These are phyloP conservation scores for Drosophila diplacantha DNA, from an alignment of 2,888 invertebrate species.

Conservation along the genomic window DNA sequence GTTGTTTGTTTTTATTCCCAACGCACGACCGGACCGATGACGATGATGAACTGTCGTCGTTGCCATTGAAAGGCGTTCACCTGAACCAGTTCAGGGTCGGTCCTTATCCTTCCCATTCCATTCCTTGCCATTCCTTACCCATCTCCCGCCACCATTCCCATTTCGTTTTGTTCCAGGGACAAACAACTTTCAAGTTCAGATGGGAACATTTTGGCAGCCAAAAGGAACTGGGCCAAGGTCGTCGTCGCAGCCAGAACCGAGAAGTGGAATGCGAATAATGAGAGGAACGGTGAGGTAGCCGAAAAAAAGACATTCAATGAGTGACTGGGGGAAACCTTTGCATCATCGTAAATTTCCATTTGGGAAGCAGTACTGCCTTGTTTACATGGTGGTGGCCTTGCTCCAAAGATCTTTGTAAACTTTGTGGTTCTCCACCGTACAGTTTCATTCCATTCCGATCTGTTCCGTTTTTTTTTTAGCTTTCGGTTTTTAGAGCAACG, in stretches of 20 bases:
- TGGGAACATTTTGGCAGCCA: constrained; percentile 54
- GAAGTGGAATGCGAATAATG: constrained; percentile 24
- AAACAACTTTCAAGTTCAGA: constrained; percentile 68
- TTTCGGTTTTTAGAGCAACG: constrained; percentile 42
- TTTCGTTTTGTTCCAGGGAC: constrained; percentile 43
- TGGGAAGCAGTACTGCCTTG: constrained; percentile 22
- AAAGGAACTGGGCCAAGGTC: constrained; percentile 67
- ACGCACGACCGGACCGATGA: constrained; percentile 22
- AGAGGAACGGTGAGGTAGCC: constrained; percentile 10
- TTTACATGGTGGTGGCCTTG: constrained; percentile 13
- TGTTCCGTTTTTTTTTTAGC: constrained; percentile 16
- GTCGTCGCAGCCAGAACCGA: constrained; percentile 41
- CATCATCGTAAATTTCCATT: constrained; percentile 29
- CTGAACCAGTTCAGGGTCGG: constrained; percentile 65
- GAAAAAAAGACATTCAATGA: constrained; percentile 8
- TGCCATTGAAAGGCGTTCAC: constrained; percentile 40
- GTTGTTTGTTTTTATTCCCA: constrained; percentile 46
- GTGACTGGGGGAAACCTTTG: constrained; percentile 18
- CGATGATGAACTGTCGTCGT: constrained; percentile 41
- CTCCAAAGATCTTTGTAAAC: constrained; percentile 23
- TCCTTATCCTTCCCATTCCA: constrained; percentile 21
- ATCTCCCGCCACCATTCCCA: constrained; percentile 4
- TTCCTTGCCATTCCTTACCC: constrained; percentile 7
- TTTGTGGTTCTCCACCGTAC: constrained; percentile 13
- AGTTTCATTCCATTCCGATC: constrained; percentile 11